Percentiles rank a stretch among this genome's conserved stretches.
Conservation (phyloP, 2,888 invertebrate species). For the Drosophila melanosoma region DNA sequence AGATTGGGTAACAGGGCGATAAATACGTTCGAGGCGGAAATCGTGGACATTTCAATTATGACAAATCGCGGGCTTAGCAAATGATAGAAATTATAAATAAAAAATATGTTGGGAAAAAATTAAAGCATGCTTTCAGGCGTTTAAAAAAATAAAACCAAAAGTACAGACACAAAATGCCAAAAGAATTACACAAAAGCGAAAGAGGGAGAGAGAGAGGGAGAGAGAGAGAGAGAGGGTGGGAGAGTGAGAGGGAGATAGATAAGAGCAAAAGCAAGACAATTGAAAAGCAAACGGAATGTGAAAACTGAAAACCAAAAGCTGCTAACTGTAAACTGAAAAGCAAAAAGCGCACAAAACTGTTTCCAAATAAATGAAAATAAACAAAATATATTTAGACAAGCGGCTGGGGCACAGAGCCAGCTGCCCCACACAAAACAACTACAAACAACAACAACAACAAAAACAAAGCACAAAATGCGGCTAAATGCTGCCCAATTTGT, state of each 20-base stretch:
- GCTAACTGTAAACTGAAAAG: neutral
- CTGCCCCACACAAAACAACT: constrained; percentile 41
- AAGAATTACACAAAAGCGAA: neutral
- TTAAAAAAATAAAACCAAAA: neutral
- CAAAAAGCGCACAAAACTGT: constrained; percentile 36
- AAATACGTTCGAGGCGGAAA: neutral
- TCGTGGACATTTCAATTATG: neutral
- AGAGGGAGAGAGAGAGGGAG: neutral
- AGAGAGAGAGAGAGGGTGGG: neutral
- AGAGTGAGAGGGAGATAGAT: neutral
- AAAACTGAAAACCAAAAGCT: constrained; percentile 20
- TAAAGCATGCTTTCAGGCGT: constrained; percentile 35
- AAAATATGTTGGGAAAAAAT: constrained; percentile 40
- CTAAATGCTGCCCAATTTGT: neutral
- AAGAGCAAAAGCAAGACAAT: constrained; percentile 4
- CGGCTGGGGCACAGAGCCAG: constrained; percentile 40
- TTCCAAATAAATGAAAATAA: constrained; percentile 58
- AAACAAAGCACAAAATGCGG: neutral
- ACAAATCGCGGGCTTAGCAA: constrained; percentile 31
- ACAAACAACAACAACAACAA: neutral
- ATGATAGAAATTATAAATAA: constrained; percentile 52
- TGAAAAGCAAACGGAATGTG: constrained; percentile 41
- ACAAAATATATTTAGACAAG: constrained; percentile 53
- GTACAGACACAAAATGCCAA: neutral
- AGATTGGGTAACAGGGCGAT: neutral